Evolutionary conservation across 2,888 invertebrate species (phyloP).

Genomic region (Ophonus ardosiacus): DNA sequence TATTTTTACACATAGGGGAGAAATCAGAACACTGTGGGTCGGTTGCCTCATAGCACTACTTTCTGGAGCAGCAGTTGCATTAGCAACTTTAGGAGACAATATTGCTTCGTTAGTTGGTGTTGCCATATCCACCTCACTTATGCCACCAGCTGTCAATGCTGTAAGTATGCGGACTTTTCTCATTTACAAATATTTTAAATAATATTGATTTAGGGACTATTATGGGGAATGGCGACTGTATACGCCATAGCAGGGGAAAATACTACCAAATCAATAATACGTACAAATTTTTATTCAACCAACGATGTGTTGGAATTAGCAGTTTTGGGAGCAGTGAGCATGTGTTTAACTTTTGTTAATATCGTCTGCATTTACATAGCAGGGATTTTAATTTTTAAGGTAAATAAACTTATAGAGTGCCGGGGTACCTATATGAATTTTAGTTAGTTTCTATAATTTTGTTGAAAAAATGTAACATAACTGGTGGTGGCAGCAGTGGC

Average conservation of each 20-base stretch:
- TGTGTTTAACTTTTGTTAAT: conserved; percentile 85
- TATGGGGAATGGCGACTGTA: conserved; percentile 81
- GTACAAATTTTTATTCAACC: conserved; percentile 78
- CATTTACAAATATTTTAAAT: conserved; percentile 1
- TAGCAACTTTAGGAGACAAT: conserved; percentile 88
- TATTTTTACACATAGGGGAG: conserved; percentile 76
- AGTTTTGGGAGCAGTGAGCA: conserved; percentile 82
- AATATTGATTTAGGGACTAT: conserved; percentile 77
- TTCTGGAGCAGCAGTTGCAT: conserved; percentile 87
- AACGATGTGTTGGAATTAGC: conserved; percentile 81
- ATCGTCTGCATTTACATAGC: conserved; percentile 85
- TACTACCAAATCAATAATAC: conserved; percentile 75
- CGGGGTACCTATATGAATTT: too few species aligned
- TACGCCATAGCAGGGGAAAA: conserved; percentile 77
- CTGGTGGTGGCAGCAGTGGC: too few species aligned
- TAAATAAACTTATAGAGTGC: conserved; percentile 70
- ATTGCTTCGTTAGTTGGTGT: conserved; percentile 88
- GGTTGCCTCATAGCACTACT: conserved; percentile 86
- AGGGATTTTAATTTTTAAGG: conserved; percentile 84
- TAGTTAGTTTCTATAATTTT: too few species aligned
- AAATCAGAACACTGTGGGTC: conserved; percentile 82
- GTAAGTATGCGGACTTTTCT: conserved; percentile 72
- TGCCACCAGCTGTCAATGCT: conserved; percentile 90
- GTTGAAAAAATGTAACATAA: too few species aligned
- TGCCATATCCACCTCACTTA: conserved; percentile 88